Conservation (phyloP, 2,888 invertebrate species). For the Acronicta psi region DNA sequence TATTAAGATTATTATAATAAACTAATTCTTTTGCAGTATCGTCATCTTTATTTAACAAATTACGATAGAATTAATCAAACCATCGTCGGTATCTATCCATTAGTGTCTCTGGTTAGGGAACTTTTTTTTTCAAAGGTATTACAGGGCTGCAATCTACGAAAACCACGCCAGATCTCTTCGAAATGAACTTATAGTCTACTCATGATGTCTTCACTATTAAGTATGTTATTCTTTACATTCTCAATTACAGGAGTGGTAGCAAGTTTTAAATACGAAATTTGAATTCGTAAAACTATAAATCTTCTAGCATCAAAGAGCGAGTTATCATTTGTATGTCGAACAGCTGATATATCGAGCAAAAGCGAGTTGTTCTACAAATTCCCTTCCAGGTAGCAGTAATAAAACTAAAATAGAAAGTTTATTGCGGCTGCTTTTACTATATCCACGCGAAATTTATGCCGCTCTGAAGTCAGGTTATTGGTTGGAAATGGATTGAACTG, state of each 20-base stretch:
- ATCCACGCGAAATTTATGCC: conserved; percentile 64
- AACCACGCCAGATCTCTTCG: no score
- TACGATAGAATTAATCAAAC: no score
- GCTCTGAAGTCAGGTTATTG: conserved; percentile 58
- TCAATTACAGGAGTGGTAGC: no score
- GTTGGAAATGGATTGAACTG: conserved; percentile 60
- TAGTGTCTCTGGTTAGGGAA: no score
- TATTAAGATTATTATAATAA: no score
- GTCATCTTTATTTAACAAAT: no score
- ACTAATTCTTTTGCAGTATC: no score
- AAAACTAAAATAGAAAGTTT: conserved; percentile 74
- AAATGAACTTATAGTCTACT: no score
- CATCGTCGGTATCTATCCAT: no score
- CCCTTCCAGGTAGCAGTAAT: conserved; percentile 60
- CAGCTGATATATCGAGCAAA: conserved; percentile 48
- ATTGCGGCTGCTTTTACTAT: conserved; percentile 65
- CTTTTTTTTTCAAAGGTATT: no score
- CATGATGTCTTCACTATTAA: not conserved
- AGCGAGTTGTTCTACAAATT: conserved; percentile 60
- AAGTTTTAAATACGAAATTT: not conserved
- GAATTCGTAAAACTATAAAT: not conserved
- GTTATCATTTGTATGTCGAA: conserved; percentile 47
- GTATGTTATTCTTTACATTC: not conserved
- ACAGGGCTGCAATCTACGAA: no score
- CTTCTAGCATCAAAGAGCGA: conserved; percentile 24